Base-by-base conservation (phyloP, 92 coral and sea anemone species). In the Palythoa grandiflora region DNA sequence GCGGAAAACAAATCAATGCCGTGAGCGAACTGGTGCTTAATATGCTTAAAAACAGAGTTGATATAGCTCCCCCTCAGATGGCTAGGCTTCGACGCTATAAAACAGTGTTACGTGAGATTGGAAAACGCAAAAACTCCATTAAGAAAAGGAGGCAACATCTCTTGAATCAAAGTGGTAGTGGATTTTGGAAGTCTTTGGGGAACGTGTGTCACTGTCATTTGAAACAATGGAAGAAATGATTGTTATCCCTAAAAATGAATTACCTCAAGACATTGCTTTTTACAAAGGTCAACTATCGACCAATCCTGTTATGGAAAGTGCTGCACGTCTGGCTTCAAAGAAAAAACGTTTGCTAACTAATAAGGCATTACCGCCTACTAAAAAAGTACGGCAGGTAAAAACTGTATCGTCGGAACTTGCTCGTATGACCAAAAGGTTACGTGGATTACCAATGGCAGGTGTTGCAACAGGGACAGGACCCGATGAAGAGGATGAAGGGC, bases 181-280 rank as follows among this genome's bases (percentile, higher is more conserved):
- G 89, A 35, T 77, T 87, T 68, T 87, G 89, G 89, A 20, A 15
- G n/a, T 75, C 61, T 36, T 44, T 87, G 77, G 78, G 38, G n/a
- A 21, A 87, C 80, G 85, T 73, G 85, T 87, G 84, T 78, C 85
- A 35, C 35, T 78, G 70, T 53, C 51, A 35, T 14, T 55, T 53
- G 44, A 9, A 16, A 78, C 4, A 2, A 78, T 78, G 70, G 70
- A 78, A 78, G 83, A 78, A 21, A 78, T 78, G 80, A 76, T 76
- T 15, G 39, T 76, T 15, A 1, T 76, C 16, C 80, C 80, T 15
- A 76, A 76, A 36, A 28, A 9, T 13, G 80, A 76, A 76, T 6
- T 73, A 21, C 63, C 80, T 1, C 38, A 51, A 76, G 38, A n/a
- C 3, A 36, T 76, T 8, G 38, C 12, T 4, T 76, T 11, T 21